These are phyloP conservation scores for Salpingus planirostris DNA, from an alignment of 2,888 invertebrate genomes.

Conservation along the genomic window DNA sequence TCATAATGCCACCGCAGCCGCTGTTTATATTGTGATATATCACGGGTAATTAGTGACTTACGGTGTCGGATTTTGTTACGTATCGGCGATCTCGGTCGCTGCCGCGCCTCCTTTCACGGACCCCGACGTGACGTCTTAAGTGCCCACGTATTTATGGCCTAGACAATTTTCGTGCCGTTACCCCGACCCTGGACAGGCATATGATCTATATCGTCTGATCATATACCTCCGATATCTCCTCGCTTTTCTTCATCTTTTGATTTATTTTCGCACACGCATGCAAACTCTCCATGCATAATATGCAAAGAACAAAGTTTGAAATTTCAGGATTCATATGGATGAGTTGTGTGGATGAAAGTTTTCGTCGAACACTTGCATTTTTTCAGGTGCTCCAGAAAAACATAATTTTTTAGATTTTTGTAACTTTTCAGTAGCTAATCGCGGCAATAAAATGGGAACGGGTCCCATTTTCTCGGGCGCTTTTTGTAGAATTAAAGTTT, in stretches of 20 bases:
- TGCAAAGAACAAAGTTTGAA: too few relatives aligned
- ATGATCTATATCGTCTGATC: conserved; percentile 35
- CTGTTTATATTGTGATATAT: conserved; percentile 41
- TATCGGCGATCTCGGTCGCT: conserved; percentile 33
- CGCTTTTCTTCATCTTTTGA: conserved; percentile 25
- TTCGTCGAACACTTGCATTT: too few relatives aligned
- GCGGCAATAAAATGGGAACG: too few relatives aligned
- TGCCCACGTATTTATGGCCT: conserved; percentile 35
- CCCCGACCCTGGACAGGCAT: conserved; percentile 27
- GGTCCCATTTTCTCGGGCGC: conserved; percentile 29
- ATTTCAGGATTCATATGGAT: too few relatives aligned
- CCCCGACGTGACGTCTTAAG: conserved; percentile 37
- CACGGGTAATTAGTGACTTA: conserved; percentile 41
- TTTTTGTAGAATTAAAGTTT: conserved; percentile 31
- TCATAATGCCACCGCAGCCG: too few relatives aligned
- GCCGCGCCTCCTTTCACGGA: conserved; percentile 33
- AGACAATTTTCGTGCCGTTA: conserved; percentile 32
- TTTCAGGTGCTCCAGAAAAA: too few relatives aligned
- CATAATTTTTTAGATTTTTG: too few relatives aligned
- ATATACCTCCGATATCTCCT: conserved; percentile 29
- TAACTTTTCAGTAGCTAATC: too few relatives aligned
- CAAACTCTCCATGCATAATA: too few relatives aligned
- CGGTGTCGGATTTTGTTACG: conserved; percentile 38
- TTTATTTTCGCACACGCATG: conserved; percentile 23
- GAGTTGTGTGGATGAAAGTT: too few relatives aligned